Evolutionary conservation across 2,113 vertebrate species (phyloP).

Genomic region (Pongo abelii): DNA sequence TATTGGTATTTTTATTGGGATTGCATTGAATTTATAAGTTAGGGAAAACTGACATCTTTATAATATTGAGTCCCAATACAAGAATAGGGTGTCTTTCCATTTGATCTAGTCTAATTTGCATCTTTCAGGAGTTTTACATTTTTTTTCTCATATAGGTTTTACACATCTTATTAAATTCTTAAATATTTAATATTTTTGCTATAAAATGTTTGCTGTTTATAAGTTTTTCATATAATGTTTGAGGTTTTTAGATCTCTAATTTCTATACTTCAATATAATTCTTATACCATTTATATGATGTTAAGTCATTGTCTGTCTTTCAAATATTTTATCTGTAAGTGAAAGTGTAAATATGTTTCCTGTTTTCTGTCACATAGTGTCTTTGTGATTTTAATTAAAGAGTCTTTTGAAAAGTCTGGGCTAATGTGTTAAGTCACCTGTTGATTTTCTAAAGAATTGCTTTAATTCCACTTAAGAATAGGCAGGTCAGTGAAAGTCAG

Average conservation of each 20-base stretch:
- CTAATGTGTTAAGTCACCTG: constrained; percentile 75
- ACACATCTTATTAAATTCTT: not conserved
- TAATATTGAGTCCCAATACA: constrained; percentile 17
- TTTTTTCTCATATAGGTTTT: constrained; percentile 17
- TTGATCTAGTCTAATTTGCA: not conserved
- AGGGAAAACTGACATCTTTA: constrained; percentile 11
- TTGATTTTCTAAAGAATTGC: constrained; percentile 77
- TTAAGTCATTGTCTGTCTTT: constrained; percentile 29
- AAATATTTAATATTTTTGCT: constrained; percentile 40
- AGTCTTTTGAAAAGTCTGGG: constrained; percentile 67
- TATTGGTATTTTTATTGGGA: constrained; percentile 25
- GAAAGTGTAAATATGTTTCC: not conserved
- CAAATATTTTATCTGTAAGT: constrained; percentile 13
- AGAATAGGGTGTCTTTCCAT: not conserved
- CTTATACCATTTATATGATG: not conserved
- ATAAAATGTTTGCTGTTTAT: not conserved
- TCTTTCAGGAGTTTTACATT: constrained; percentile 2
- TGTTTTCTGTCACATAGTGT: constrained; percentile 41
- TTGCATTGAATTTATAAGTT: constrained; percentile 38
- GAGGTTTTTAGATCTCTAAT: constrained; percentile 24
- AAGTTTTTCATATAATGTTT: constrained; percentile 16
- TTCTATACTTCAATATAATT: constrained; percentile 41
- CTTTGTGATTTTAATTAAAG: constrained; percentile 43
- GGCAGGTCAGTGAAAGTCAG: constrained; percentile 68
- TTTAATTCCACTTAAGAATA: constrained; percentile 79